phyloP scores from a whole-genome alignment of 37 sponge, comb jelly and placozoan species.

The Ianthella basta region DNA sequence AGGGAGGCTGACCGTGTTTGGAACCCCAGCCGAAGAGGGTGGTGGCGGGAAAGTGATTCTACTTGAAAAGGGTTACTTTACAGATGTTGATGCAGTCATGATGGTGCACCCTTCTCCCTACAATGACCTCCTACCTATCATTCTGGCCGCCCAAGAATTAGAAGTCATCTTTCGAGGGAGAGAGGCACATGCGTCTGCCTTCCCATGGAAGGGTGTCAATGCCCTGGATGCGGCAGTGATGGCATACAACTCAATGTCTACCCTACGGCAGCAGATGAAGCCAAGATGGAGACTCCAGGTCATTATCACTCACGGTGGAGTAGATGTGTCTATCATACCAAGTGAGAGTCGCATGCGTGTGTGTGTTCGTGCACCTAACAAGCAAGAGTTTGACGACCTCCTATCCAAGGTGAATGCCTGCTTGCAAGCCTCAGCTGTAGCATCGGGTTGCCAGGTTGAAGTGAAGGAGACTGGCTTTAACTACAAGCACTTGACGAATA shows the following conservation, averaged over 20 bases:
- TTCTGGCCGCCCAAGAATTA: slow-evolving; percentile 38
- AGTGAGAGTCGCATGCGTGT: slow-evolving; percentile 45
- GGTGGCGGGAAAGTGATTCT: slow-evolving; percentile 84
- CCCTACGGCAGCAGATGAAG: slow-evolving; percentile 89
- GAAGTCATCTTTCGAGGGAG: slow-evolving; percentile 65
- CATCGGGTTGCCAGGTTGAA: slow-evolving; percentile 68
- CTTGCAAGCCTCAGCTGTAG: slow-evolving; percentile 68
- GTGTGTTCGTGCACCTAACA: slow-evolving; percentile 61
- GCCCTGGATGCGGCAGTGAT: slow-evolving; percentile 94
- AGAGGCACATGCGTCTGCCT: slow-evolving; percentile 59
- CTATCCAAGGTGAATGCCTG: slow-evolving; percentile 53
- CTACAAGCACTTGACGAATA: slow-evolving; percentile 57
- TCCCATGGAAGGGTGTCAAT: slow-evolving; percentile 84
- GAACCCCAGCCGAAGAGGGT: slow-evolving; percentile 93
- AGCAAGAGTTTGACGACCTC: slow-evolving; percentile 51
- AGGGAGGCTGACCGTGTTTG: slow-evolving; percentile 80
- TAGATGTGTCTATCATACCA: slow-evolving; percentile 81
- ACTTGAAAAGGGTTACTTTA: slow-evolving; percentile 71
- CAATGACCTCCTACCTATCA: slow-evolving; percentile 30
- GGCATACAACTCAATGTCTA: slow-evolving; percentile 84
- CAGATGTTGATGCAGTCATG: slow-evolving; percentile 86
- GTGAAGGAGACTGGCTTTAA: slow-evolving; percentile 24
- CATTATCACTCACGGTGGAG: slow-evolving; percentile 84
- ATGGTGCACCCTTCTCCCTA: slow-evolving; percentile 84
- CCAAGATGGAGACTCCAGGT: slow-evolving; percentile 87